A percentile compares a stretch with the other conserved stretches of the same genome.
phyloP scores from a whole-genome alignment of 2,888 invertebrate genomes.

The Margaritifera margaritifera region DNA sequence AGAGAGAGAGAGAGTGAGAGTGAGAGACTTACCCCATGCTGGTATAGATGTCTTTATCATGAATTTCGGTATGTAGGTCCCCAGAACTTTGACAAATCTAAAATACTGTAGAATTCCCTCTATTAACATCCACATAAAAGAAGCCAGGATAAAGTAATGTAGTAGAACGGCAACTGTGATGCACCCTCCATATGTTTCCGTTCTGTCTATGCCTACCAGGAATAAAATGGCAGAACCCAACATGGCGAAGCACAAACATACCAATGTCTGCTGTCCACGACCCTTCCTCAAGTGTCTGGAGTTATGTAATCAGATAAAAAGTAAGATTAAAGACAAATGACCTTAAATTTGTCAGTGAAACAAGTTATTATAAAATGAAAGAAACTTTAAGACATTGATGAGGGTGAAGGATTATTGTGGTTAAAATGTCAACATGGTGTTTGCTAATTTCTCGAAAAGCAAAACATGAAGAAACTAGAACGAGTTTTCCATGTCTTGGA shows the following conservation, averaged over 20 bases:
- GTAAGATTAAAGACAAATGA: too few relatives aligned
- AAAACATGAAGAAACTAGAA: too few relatives aligned
- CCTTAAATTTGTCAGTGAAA: too few relatives aligned
- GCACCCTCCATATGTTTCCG: constrained; percentile 74
- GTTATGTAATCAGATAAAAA: too few relatives aligned
- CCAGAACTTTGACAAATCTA: constrained; percentile 80
- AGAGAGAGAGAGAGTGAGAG: not conserved
- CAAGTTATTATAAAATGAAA: too few relatives aligned
- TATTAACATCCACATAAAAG: constrained; percentile 81
- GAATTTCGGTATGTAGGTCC: constrained; percentile 77
- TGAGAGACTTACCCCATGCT: constrained; percentile 77
- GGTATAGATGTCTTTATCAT: constrained; percentile 79
- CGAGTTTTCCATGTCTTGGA: too few relatives aligned
- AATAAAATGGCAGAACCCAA: constrained; percentile 77
- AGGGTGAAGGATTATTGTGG: too few relatives aligned
- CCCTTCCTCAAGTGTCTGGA: constrained; percentile 77
- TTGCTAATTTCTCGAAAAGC: too few relatives aligned
- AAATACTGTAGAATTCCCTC: constrained; percentile 81
- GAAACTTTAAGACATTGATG: too few relatives aligned
- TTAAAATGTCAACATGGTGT: too few relatives aligned
- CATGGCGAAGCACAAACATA: constrained; percentile 79
- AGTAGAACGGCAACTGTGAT: constrained; percentile 78
- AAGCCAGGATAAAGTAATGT: constrained; percentile 78
- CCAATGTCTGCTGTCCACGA: constrained; percentile 80
- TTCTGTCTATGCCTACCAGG: constrained; percentile 65